Evolutionary conservation across 2,797 vertebrate species (phyloP), one percentile per base, ranked within the genome.

Genomic region (Sciaenops ocellatus): DNA sequence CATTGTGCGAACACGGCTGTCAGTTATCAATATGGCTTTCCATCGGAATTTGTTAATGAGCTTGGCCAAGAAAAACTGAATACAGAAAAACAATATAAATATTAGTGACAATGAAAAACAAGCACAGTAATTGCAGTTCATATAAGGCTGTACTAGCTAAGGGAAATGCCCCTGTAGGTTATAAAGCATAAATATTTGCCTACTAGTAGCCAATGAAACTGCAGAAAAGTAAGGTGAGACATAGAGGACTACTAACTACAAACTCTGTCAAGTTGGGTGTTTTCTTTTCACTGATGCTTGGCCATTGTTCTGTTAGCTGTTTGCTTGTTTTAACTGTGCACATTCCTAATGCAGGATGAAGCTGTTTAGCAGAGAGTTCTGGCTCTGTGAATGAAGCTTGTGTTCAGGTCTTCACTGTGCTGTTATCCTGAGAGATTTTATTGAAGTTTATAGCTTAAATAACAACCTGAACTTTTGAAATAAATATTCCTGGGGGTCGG

Each of bases 1-100:
- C 94, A 96, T 96, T 20, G 92, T 96, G 79, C 93, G 94, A 56
- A 97, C 93, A 1, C 94, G 90, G 51, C 73, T 93, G 89, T 96
- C 96, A 0, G 95, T 96, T 79, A 94, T 71, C 8, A 55, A 38
- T 51, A 96, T 85, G 47, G 93, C 85, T 28, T 79, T 92, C 86
- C 83, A 80, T 78, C 94, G 89, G 82, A 96, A 94, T 22, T 62
- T 34, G 59, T 86, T 86, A 9, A 93, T 96, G 71, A 96, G 75
- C 79, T 87, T 95, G 61, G 90, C 94, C 79, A 96, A 79, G 22
- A 88, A 64, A 69, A 95, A 84, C 96, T 97, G 87, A 86, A 71
- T 76, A 38, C 87, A 86, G 66, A 75, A 70, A 78, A 48, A 38
- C 4, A 8, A 2, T 5, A 20, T 30, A 6, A 59, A 7, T 26